Conservation (phyloP, 2,888 invertebrate species). For the Lobophora halterata region DNA sequence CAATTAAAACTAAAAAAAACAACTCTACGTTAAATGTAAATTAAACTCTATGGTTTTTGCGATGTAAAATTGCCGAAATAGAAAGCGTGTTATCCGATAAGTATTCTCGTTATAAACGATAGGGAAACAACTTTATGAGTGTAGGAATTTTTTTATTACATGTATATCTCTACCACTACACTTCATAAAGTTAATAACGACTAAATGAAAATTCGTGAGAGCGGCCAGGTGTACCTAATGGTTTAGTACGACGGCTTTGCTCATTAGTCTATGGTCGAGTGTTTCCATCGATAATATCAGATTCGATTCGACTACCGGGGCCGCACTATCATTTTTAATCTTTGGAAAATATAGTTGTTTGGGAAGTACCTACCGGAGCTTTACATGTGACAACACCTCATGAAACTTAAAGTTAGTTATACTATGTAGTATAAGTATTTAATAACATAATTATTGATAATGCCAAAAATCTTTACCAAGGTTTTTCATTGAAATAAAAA, state of each 20-base stretch:
- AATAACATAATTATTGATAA: too few relatives aligned
- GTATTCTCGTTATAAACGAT: too few relatives aligned
- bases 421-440: too few relatives aligned
- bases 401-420: too few relatives aligned
- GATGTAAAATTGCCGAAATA: not conserved
- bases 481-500: too few relatives aligned
- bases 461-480: too few relatives aligned
- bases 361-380: constrained; percentile 23
- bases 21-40: too few relatives aligned
- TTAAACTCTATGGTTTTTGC: not conserved
- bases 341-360: constrained; percentile 33
- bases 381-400: constrained; percentile 1
- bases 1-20: too few relatives aligned
- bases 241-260: constrained; percentile 64
- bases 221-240: constrained; percentile 49
- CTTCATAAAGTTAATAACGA: constrained; percentile 45
- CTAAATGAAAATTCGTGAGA: constrained; percentile 67
- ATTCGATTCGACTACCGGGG: constrained; percentile 53
- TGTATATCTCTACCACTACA: constrained; percentile 47
- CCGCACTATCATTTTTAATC: constrained; percentile 45
- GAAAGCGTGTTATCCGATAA: constrained; percentile 8
- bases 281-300: constrained; percentile 49
- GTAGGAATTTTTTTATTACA: constrained; percentile 64
- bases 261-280: constrained; percentile 65
- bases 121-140: constrained; percentile 52